A percentile compares a stretch with the other conserved stretches of the same genome.
Evolutionary conservation across 35 echinoderm and acorn worm genomes (phyloP).

Genomic region (Apostichopus parvimensis): DNA sequence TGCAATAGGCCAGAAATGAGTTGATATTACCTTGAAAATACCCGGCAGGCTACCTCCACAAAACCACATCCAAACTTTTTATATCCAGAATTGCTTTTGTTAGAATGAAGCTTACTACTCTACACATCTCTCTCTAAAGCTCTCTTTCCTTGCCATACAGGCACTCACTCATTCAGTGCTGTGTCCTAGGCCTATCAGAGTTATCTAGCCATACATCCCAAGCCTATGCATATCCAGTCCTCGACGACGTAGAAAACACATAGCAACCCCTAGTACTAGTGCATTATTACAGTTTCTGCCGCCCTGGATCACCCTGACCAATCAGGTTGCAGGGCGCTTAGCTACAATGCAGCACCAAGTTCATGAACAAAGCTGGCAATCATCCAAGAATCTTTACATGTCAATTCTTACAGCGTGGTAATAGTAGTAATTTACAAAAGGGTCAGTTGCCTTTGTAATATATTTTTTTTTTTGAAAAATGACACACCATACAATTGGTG

Average conservation of each 20-base stretch:
- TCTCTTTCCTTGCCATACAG: too few species aligned
- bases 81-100: neutral
- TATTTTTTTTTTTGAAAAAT: neutral
- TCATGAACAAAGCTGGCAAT: conserved; percentile 44
- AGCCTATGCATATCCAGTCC: conserved; percentile 16
- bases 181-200: neutral
- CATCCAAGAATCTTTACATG: conserved; percentile 30
- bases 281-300: conserved; percentile 38
- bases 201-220: neutral
- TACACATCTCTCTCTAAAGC: too few species aligned
- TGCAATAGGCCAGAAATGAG: conserved; percentile 13
- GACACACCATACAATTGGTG: neutral
- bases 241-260: neutral
- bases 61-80: conserved; percentile 31
- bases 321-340: conserved; percentile 23
- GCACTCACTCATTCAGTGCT: too few species aligned
- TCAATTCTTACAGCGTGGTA: neutral
- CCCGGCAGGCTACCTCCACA: neutral
- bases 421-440: neutral
- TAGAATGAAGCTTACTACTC: too few species aligned
- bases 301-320: conserved; percentile 26
- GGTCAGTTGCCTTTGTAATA: neutral
- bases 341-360: conserved; percentile 31
- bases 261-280: neutral
- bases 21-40: conserved; percentile 41